Base-by-base conservation (phyloP, 2,888 invertebrate species). In the Heterodera filipjevi region DNA sequence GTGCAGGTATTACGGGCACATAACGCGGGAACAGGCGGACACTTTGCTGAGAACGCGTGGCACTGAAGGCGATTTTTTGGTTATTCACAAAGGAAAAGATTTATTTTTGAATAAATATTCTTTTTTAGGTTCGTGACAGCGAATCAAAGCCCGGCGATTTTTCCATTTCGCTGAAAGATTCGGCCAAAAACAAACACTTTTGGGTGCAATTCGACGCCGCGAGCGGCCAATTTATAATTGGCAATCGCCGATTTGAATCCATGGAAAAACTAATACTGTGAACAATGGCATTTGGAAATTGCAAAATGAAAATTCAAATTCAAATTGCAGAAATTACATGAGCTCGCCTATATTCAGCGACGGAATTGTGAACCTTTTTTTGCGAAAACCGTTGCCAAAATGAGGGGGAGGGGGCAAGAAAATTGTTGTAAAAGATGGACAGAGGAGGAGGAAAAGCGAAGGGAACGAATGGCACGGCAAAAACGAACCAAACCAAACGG, bases 331-430 rank as follows among this genome's bases (percentile, higher is more conserved):
- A 44, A 83, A 83, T 73, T 99, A 99, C 92, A 96, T 96, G 92
- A 93, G 95, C 90, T 96, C 98, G 87, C 98, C 99, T 86, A 99
- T 99, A 90, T 99, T 96, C 92, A 96, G 96, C 89, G 95, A 95
- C 92, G 95, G 95, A 90, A 96, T 96, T 87, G 98, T 99, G 91
- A 97, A 96, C 91, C 92, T 99, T 80, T 99, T 95, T 92, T 93
- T 99, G 87, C 95, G 97, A 89, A 94, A 96, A 89, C 94, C 98
- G 84, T 92, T 99, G 76, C 87, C 89, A 32, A 79, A 77, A 66
- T 75, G n/a, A n/a, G n/a, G n/a, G n/a, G n/a, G n/a, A n/a, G n/a
- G n/a, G n/a, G n/a, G n/a, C n/a, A n/a, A n/a, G n/a, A n/a, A n/a
- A n/a, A n/a, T n/a, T n/a, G n/a, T n/a, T n/a, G n/a, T n/a, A 27